A percentile compares a stretch with the other conserved stretches of the same genome.
Evolutionary conservation across 1,140 invertebrate species (phyloP).

Genomic region (Sminthurinus signatus): DNA sequence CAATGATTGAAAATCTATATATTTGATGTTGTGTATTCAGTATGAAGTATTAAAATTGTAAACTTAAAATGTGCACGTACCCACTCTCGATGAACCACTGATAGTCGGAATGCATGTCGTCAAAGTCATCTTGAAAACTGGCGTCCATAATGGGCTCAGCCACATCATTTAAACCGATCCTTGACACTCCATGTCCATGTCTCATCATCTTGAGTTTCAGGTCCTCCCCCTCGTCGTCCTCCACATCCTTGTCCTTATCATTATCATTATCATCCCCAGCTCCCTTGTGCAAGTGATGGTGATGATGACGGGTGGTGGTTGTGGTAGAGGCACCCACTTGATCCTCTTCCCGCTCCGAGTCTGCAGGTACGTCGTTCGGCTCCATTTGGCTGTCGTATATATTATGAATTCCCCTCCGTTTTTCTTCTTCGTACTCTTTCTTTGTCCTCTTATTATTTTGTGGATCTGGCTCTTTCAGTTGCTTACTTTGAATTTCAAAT

Average conservation of each 20-base stretch:
- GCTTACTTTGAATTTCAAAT: no score
- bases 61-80: no score
- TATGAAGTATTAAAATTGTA: no score
- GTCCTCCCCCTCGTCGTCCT: not conserved
- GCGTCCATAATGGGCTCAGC: constrained; percentile 33
- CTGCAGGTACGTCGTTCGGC: not conserved
- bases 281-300: no score
- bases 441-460: no score
- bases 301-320: no score
- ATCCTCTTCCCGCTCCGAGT: no score
- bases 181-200: not conserved
- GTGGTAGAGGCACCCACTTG: not conserved
- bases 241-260: not conserved
- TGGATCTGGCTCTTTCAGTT: no score
- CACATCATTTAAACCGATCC: constrained; percentile 1
- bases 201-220: not conserved
- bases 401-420: not conserved
- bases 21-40: no score
- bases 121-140: constrained; percentile 34
- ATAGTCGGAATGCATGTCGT: constrained; percentile 33
- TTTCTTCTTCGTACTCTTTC: not conserved
- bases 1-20: no score
- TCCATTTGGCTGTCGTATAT: not conserved
- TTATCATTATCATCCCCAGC: not conserved
- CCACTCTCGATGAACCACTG: constrained; percentile 37